These are phyloP conservation scores for Pelusios castaneus DNA, from an alignment of 2,113 vertebrate species.

Conservation along the genomic window DNA sequence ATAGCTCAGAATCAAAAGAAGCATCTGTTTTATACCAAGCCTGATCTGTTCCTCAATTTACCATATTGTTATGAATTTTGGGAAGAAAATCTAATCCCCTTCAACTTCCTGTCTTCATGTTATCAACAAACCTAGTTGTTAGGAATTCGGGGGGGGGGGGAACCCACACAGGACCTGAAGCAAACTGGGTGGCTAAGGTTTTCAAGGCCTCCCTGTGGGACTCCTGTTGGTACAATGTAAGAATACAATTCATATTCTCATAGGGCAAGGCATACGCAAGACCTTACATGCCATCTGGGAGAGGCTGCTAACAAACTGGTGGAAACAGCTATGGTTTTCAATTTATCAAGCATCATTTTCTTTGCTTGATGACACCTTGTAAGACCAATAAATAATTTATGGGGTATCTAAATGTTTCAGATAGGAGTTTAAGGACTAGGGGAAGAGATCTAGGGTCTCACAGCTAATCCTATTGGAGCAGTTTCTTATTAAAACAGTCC, in stretches of 20 bases:
- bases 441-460: slow-evolving; percentile 68
- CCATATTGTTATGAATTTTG: slow-evolving; percentile 18
- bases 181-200: slow-evolving; percentile 26
- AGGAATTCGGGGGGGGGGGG: background rate
- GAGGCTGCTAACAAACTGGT: slow-evolving; percentile 72
- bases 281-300: slow-evolving; percentile 61
- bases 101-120: slow-evolving; percentile 1
- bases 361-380: slow-evolving; percentile 60
- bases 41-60: background rate
- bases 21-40: background rate
- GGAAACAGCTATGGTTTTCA: slow-evolving; percentile 67
- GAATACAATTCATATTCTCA: slow-evolving; percentile 31
- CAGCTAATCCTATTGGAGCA: slow-evolving; percentile 69
- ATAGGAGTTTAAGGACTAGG: slow-evolving; percentile 68
- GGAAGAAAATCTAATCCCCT: slow-evolving; percentile 33
- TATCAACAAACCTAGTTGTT: slow-evolving; percentile 24
- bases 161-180: background rate
- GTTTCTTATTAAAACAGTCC: slow-evolving; percentile 74
- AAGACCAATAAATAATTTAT: slow-evolving; percentile 69
- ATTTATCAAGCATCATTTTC: slow-evolving; percentile 66
- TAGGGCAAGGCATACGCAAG: slow-evolving; percentile 54
- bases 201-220: background rate
- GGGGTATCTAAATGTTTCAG: slow-evolving; percentile 66
- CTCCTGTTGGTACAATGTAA: slow-evolving; percentile 11
- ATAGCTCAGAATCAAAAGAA: background rate